A percentile compares a stretch with the other conserved stretches of the same genome.
phyloP scores from a whole-genome alignment of 2,888 invertebrate genomes.

The Synergus itoensis region DNA sequence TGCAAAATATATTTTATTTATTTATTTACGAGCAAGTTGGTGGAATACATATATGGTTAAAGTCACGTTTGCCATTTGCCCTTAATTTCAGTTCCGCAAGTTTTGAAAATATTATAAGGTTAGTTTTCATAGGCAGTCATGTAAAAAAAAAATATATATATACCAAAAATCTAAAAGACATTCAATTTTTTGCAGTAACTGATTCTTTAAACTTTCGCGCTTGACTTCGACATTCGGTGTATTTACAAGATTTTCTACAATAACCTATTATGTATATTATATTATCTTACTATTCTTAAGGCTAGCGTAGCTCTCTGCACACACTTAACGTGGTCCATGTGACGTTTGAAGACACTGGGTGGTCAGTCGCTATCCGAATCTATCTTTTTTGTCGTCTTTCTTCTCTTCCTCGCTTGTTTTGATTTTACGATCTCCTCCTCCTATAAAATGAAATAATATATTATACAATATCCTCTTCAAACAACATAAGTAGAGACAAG shows the following conservation, averaged over 20 bases:
- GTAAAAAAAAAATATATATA: background rate
- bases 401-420: conserved; percentile 92
- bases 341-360: conserved; percentile 76
- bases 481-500: background rate
- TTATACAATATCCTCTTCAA: background rate
- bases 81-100: background rate
- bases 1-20: no score
- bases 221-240: conserved; percentile 57
- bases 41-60: no score
- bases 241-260: conserved; percentile 65
- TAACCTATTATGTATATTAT: conserved; percentile 66
- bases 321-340: conserved; percentile 75
- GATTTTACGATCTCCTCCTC: conserved; percentile 95
- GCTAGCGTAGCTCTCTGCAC: conserved; percentile 74
- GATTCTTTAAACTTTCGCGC: conserved; percentile 51
- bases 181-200: background rate
- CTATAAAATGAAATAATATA: conserved; percentile 76
- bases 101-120: background rate
- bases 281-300: conserved; percentile 75
- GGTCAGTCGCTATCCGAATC: conserved; percentile 96
- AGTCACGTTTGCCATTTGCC: no score
- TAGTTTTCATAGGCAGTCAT: background rate
- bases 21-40: no score
- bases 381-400: conserved; percentile 85
- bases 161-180: background rate